phyloP scores from a whole-genome alignment of 2,888 invertebrate genomes.

The Folsomia manolachei region DNA sequence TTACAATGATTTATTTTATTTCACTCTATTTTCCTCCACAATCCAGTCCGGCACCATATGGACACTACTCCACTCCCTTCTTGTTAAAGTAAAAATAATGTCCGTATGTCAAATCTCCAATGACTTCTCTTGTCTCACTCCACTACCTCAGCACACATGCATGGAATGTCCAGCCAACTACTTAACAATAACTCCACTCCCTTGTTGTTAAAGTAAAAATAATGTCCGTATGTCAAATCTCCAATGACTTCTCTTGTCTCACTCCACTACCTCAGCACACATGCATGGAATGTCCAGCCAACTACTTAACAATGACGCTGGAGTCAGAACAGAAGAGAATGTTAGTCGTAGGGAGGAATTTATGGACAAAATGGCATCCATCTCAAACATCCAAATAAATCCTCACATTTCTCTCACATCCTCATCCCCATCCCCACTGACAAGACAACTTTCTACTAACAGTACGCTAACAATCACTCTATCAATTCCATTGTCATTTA shows the following conservation, averaged over 20 bases:
- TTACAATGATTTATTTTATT: too few relatives aligned
- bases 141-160: not conserved
- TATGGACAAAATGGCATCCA: slow-evolving; percentile 8
- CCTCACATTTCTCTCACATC: slow-evolving; percentile 1
- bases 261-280: not conserved
- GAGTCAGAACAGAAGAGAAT: not conserved
- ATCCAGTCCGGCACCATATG: not conserved
- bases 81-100: slow-evolving; percentile 3
- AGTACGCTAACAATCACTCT: too few relatives aligned
- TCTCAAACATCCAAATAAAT: too few relatives aligned
- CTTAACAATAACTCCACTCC: too few relatives aligned
- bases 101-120: not conserved
- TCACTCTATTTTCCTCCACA: not conserved
- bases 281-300: too few relatives aligned
- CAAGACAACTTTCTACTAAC: not conserved
- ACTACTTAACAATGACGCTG: too few relatives aligned
- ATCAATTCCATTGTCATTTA: not conserved
- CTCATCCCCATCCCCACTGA: not conserved
- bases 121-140: not conserved
- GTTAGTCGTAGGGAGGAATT: slow-evolving; percentile 1
- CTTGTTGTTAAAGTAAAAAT: not conserved
- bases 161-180: too few relatives aligned
- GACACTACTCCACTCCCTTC: not conserved
- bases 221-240: slow-evolving; percentile 1
- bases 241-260: not conserved